Percentiles rank a stretch among this genome's conserved stretches.
Conservation (phyloP, 53 echinoderm and acorn worm species). For the Crossaster papposus region DNA sequence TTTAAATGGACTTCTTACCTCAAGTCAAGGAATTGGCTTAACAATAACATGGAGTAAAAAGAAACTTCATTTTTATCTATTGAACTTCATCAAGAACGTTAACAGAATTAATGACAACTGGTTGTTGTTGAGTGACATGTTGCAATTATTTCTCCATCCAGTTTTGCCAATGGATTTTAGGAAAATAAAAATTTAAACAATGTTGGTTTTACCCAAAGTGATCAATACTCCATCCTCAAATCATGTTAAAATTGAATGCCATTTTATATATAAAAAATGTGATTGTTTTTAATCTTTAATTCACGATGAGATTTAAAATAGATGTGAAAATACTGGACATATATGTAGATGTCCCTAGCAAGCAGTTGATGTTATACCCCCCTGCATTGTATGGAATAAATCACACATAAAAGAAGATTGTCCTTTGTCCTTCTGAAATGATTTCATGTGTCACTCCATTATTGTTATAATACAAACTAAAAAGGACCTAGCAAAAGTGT, state of each 20-base stretch:
- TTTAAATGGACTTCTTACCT: no score
- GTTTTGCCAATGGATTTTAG: background rate
- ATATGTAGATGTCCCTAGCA: background rate
- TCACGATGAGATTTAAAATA: background rate
- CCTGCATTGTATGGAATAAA: slow-evolving; percentile 45
- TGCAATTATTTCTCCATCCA: no score
- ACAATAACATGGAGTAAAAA: no score
- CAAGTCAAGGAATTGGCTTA: no score
- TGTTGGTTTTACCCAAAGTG: background rate
- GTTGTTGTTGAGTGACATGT: no score
- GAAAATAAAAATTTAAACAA: background rate
- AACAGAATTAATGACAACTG: no score
- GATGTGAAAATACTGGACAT: background rate
- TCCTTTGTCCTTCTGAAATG: background rate
- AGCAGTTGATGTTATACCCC: slow-evolving; percentile 30
- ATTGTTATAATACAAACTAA: no score
- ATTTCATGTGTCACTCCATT: background rate
- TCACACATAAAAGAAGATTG: background rate
- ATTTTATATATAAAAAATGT: background rate
- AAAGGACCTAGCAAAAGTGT: no score
- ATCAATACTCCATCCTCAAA: background rate
- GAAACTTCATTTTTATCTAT: no score
- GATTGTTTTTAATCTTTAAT: background rate
- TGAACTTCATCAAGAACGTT: no score
- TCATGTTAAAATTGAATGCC: background rate